Conservation (phyloP, 2,888 invertebrate species). For the Folsomia candida region DNA sequence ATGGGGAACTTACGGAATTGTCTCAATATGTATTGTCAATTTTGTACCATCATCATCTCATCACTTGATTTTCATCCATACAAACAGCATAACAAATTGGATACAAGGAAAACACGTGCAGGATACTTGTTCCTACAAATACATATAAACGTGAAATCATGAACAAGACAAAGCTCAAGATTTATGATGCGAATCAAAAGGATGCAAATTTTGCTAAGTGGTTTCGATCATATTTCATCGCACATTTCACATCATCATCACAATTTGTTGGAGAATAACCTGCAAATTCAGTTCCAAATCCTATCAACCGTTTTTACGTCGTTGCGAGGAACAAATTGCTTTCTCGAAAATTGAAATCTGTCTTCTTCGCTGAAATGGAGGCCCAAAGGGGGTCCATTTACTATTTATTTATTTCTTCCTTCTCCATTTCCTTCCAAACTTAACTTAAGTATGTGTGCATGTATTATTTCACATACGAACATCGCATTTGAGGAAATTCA, state of each 20-base stretch:
- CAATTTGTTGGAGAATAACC: neutral
- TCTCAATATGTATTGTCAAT: too few species aligned
- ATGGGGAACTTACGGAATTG: too few species aligned
- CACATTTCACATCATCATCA: neutral
- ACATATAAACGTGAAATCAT: too few species aligned
- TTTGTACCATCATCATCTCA: too few species aligned
- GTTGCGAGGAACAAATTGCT: neutral
- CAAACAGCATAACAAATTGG: too few species aligned
- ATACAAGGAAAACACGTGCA: too few species aligned
- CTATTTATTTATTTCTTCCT: neutral
- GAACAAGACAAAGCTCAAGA: neutral
- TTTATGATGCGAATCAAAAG: neutral
- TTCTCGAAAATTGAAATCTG: neutral
- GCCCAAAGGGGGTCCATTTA: neutral
- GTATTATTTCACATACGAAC: neutral
- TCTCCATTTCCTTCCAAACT: neutral
- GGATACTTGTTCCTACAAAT: too few species aligned
- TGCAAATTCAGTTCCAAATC: neutral
- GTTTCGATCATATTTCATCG: neutral
- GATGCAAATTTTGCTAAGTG: neutral
- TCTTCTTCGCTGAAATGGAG: neutral
- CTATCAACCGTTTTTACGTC: neutral
- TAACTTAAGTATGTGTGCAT: too few species aligned
- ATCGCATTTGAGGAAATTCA: too few species aligned
- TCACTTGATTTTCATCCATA: too few species aligned